Percentiles rank a stretch among this genome's conserved stretches.
phyloP scores from a whole-genome alignment of 2,797 vertebrate species.

The Glossophaga mutica region DNA sequence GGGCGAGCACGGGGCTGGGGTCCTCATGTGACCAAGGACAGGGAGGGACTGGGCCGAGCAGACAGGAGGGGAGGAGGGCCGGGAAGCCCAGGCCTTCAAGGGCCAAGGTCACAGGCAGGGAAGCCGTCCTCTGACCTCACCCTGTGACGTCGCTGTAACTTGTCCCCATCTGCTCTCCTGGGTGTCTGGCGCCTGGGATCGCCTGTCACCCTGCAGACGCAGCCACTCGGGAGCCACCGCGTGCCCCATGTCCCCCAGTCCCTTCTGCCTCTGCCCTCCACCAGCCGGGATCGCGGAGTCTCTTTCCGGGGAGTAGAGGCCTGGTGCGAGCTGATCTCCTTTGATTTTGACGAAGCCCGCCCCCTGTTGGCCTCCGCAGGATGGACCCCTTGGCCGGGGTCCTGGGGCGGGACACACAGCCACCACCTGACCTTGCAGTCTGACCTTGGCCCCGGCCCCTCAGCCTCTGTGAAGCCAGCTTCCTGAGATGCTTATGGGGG shows the following conservation, averaged over 20 bases:
- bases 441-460: not conserved
- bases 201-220: not conserved
- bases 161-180: not conserved
- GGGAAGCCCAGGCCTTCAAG: fast-evolving
- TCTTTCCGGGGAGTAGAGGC: fast-evolving
- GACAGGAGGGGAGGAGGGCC: fast-evolving
- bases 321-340: not conserved
- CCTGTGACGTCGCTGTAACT: fast-evolving
- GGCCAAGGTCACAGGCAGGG: fast-evolving
- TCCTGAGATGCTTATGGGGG: not conserved
- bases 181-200: not conserved
- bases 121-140: not conserved
- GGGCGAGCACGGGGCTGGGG: fast-evolving
- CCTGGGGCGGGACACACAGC: fast-evolving
- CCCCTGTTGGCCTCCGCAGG: not conserved
- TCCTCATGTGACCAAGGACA: fast-evolving
- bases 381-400: not conserved
- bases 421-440: not conserved
- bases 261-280: not conserved
- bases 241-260: not conserved
- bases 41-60: fast-evolving
- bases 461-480: not conserved
- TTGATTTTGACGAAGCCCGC: not conserved
- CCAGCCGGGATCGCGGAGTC: fast-evolving
- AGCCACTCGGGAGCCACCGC: fast-evolving